Percentiles rank a stretch among this genome's conserved stretches.
Conservation (phyloP, 2,888 invertebrate species). For the Anticlea derivata region DNA sequence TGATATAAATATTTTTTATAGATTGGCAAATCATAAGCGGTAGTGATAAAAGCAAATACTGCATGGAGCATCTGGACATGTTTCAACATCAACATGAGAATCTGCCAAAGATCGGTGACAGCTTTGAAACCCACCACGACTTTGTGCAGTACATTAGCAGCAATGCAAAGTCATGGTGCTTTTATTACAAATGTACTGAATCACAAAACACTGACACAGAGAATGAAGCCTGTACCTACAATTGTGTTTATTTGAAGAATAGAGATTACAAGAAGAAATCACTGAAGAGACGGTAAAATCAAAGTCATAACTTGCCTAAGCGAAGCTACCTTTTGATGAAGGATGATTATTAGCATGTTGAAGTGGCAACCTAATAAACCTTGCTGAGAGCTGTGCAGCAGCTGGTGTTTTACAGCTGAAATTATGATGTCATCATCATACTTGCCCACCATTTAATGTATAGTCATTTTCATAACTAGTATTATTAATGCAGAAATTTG, state of each 20-base stretch:
- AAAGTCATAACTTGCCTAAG: neutral
- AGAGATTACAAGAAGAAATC: slow-evolving; percentile 51
- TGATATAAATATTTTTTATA: slow-evolving; percentile 10
- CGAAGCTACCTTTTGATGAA: too few species aligned
- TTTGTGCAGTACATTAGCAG: slow-evolving; percentile 55
- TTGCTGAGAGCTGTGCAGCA: too few species aligned
- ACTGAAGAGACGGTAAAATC: slow-evolving; percentile 47
- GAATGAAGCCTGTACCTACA: slow-evolving; percentile 47
- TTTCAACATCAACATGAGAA: slow-evolving; percentile 45
- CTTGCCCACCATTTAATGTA: too few species aligned
- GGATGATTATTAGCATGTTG: too few species aligned
- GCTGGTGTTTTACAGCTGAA: too few species aligned
- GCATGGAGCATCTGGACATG: slow-evolving; percentile 44
- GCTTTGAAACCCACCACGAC: slow-evolving; percentile 47
- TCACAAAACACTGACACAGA: slow-evolving; percentile 44
- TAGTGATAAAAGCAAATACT: slow-evolving; percentile 35
- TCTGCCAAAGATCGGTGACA: slow-evolving; percentile 52
- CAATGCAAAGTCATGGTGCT: slow-evolving; percentile 52
- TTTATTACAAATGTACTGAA: slow-evolving; percentile 54
- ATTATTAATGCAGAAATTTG: too few species aligned
- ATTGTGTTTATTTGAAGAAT: slow-evolving; percentile 52
- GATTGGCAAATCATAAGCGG: slow-evolving; percentile 27
- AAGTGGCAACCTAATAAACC: too few species aligned
- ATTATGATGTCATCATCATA: too few species aligned
- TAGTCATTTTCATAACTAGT: too few species aligned